Evolutionary conservation across 92 coral and sea anemone species (phyloP).

Genomic region (Bergia puertoricense): DNA sequence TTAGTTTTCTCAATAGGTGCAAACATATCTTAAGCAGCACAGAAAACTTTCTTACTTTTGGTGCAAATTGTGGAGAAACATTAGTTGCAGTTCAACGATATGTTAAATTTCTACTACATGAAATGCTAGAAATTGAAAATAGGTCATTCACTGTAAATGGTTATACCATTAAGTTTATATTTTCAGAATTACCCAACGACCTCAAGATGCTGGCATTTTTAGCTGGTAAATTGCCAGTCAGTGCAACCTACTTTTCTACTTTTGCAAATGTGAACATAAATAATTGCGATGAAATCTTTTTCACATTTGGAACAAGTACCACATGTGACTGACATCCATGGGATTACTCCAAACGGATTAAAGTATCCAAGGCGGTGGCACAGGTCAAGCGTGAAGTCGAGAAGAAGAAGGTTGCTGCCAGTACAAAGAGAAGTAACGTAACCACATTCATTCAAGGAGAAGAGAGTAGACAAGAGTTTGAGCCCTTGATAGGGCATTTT

Average conservation of each 20-base stretch:
- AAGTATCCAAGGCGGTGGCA: conserved; percentile 33
- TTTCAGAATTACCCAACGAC: conserved; percentile 76
- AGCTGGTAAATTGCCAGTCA: conserved; percentile 32
- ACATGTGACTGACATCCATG: conserved; percentile 43
- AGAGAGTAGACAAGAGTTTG: neutral
- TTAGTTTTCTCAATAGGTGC: conserved; percentile 77
- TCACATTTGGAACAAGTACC: conserved; percentile 34
- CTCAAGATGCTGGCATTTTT: conserved; percentile 55
- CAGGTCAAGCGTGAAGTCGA: conserved; percentile 27
- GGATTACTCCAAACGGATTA: conserved; percentile 34
- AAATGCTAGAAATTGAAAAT: conserved; percentile 71
- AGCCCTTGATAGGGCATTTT: conserved; percentile 11
- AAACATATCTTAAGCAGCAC: conserved; percentile 74
- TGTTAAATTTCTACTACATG: conserved; percentile 59
- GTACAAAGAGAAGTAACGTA: conserved; percentile 24
- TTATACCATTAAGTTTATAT: conserved; percentile 58
- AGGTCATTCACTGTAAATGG: conserved; percentile 57
- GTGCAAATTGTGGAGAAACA: conserved; percentile 67
- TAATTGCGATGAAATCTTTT: neutral
- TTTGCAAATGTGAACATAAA: conserved; percentile 45
- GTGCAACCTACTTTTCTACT: conserved; percentile 45
- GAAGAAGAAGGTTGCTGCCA: neutral
- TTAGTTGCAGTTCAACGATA: conserved; percentile 69
- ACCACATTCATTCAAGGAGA: conserved; percentile 27
- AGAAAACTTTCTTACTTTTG: conserved; percentile 68